These are phyloP conservation scores for Rhyacophila brunnea DNA, from an alignment of 1,140 invertebrate genomes.

Conservation along the genomic window DNA sequence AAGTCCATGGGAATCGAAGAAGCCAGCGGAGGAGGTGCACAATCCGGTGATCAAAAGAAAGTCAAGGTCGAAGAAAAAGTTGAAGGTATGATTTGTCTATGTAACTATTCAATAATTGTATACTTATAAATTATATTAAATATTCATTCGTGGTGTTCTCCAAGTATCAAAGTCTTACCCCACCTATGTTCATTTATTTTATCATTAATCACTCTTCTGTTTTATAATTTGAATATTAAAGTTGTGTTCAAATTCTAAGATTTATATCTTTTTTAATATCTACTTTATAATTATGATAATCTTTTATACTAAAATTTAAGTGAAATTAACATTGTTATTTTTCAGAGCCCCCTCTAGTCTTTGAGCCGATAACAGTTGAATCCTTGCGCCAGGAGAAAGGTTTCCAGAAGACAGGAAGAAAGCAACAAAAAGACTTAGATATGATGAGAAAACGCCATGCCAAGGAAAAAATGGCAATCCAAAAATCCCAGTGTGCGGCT, in stretches of 20 bases:
- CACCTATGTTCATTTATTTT: too few relatives aligned
- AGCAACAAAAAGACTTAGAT: conserved; percentile 95
- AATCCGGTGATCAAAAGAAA: conserved; percentile 59
- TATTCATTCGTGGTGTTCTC: too few relatives aligned
- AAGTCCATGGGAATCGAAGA: conserved; percentile 93
- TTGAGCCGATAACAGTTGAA: conserved; percentile 91
- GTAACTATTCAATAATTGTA: too few relatives aligned
- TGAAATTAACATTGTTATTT: too few relatives aligned
- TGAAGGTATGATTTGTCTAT: conserved; percentile 51
- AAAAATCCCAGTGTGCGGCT: conserved; percentile 92
- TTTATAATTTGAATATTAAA: too few relatives aligned
- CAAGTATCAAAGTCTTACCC: too few relatives aligned
- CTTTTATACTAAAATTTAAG: too few relatives aligned
- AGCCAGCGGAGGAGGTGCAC: conserved; percentile 58
- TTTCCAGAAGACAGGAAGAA: conserved; percentile 92
- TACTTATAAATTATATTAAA: too few relatives aligned
- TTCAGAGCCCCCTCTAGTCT: conserved; percentile 68
- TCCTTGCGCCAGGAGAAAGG: conserved; percentile 88
- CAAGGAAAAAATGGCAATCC: conserved; percentile 88
- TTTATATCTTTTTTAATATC: too few relatives aligned
- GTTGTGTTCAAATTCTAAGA: too few relatives aligned
- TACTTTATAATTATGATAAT: too few relatives aligned
- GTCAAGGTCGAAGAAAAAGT: conserved; percentile 66
- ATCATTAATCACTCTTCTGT: too few relatives aligned
- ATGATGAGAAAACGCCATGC: conserved; percentile 87